Conservation (phyloP, 2,797 vertebrate species). For the Philypnodon macrostomus region DNA sequence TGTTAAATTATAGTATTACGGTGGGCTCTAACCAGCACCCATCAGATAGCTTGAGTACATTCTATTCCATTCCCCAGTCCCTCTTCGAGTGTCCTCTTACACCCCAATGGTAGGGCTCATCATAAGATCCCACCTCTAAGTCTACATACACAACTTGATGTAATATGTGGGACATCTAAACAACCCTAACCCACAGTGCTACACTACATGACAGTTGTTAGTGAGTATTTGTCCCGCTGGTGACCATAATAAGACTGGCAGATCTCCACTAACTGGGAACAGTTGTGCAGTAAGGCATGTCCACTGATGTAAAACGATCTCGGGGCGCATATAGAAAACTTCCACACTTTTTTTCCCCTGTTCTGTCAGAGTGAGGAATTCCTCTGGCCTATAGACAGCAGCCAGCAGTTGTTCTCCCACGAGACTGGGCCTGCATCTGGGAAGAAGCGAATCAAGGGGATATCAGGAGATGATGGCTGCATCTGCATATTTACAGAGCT, state of each 20-base stretch:
- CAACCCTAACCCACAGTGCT: slow-evolving; percentile 34
- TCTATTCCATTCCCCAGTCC: slow-evolving; percentile 35
- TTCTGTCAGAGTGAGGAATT: slow-evolving; percentile 61
- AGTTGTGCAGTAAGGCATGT: slow-evolving; percentile 69
- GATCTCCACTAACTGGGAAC: slow-evolving; percentile 64
- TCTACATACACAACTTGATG: slow-evolving; percentile 32
- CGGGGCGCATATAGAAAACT: slow-evolving; percentile 65
- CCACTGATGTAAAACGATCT: slow-evolving; percentile 73
- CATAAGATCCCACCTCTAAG: slow-evolving; percentile 10
- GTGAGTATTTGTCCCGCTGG: slow-evolving; percentile 58
- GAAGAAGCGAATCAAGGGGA: slow-evolving; percentile 38
- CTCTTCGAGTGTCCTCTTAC: slow-evolving; percentile 40
- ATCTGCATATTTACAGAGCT: slow-evolving; percentile 51
- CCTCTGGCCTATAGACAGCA: slow-evolving; percentile 51
- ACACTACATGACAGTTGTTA: slow-evolving; percentile 41
- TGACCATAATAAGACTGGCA: slow-evolving; percentile 62
- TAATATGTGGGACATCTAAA: slow-evolving; percentile 50
- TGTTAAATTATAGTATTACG: too few relatives aligned
- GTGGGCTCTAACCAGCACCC: too few relatives aligned
- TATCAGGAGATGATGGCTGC: slow-evolving; percentile 37
- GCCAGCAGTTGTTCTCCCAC: slow-evolving; percentile 73
- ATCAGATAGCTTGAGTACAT: too few relatives aligned
- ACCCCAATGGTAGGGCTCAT: slow-evolving; percentile 19
- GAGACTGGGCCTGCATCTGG: slow-evolving; percentile 58
- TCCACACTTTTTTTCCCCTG: slow-evolving; percentile 45